Base-by-base conservation (phyloP, 37 sponge, comb jelly and placozoan genomes). In the Cliona cf. orientalis region DNA sequence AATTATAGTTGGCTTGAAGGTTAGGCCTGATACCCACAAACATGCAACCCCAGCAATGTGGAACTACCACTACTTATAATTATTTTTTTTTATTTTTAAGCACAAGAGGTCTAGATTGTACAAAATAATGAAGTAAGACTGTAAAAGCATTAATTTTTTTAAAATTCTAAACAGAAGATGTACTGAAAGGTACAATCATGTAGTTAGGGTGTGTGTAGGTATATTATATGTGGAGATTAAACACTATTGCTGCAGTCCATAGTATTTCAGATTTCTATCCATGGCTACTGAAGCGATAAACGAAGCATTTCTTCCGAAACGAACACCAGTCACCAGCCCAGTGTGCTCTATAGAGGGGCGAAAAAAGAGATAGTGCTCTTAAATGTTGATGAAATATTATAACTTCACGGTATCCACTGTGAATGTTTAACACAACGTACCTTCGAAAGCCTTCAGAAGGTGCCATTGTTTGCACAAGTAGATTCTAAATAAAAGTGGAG, bases 231-330 rank as follows among this genome's bases (percentile, higher is more conserved):
- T 57, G 22, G 26, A 32, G 70, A 69, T 42, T 17, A 46, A 36
- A 32, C 7, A n/a, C n/a, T n/a, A n/a, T 64, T 66, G 45, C 41
- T 76, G 29, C 31, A 75, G 40, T 65, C 90, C 85, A 78, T 82
- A 99, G 69, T 92, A 95, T 62, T 91, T 92, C 59, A 99, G 80
- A 53, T 82, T 92, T 17, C 99, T 84, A 58, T 99, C 99, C 89
- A 95, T 93, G 2, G 89, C 86, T 28, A 75, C 89, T 12, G 95
- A 92, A 21, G 89, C 99, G 41, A 99, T 39, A 83, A 92, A 99
- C 17, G 86, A 69, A 44, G 93, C 95, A 85, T 99, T 94, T 72
- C 85, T 84, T 19, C 99, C 99, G 59, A 99, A 99, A 3, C 74
- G 49, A 1, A 99, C 91, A 53, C 89, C 93, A 60, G 93, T 96